These are phyloP conservation scores for Ips nitidus DNA, from an alignment of 1,140 invertebrate genomes.

Conservation along the genomic window DNA sequence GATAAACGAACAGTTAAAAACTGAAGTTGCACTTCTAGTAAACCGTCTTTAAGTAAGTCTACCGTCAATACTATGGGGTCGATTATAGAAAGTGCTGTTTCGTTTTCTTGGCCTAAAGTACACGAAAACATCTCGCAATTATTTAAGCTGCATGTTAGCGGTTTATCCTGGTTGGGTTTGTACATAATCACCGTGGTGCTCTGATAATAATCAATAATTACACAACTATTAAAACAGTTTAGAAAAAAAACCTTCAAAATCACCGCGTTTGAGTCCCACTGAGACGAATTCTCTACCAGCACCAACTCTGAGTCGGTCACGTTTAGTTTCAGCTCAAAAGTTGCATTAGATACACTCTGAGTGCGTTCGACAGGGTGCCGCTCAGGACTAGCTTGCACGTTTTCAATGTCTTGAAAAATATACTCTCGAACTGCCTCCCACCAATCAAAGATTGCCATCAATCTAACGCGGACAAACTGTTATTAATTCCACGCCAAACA, in stretches of 20 bases:
- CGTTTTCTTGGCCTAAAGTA: constrained; percentile 86
- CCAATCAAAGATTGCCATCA: constrained; percentile 94
- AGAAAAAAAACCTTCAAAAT: constrained; percentile 74
- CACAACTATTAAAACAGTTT: not conserved
- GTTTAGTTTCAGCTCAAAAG: constrained; percentile 89
- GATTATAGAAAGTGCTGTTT: constrained; percentile 94
- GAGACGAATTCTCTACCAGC: constrained; percentile 85
- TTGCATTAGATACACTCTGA: constrained; percentile 46
- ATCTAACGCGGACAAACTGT: constrained; percentile 49
- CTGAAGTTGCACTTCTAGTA: constrained; percentile 62
- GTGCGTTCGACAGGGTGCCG: constrained; percentile 31
- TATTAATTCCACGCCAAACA: not conserved
- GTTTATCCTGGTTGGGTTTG: constrained; percentile 72
- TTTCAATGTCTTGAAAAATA: constrained; percentile 57
- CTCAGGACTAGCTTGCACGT: constrained; percentile 40
- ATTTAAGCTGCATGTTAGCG: constrained; percentile 83
- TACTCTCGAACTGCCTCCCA: constrained; percentile 85
- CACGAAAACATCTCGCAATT: constrained; percentile 94
- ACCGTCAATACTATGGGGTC: constrained; percentile 86
- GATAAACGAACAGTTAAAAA: constrained; percentile 86
- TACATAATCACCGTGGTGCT: constrained; percentile 86
- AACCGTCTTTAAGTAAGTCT: constrained; percentile 60
- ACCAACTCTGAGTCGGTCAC: constrained; percentile 95
- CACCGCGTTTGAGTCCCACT: constrained; percentile 89
- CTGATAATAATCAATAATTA: constrained; percentile 51